Evolutionary conservation across 2,888 invertebrate genomes (phyloP), one percentile per base, ranked within the genome.

Genomic region (Cantharis lateralis): DNA sequence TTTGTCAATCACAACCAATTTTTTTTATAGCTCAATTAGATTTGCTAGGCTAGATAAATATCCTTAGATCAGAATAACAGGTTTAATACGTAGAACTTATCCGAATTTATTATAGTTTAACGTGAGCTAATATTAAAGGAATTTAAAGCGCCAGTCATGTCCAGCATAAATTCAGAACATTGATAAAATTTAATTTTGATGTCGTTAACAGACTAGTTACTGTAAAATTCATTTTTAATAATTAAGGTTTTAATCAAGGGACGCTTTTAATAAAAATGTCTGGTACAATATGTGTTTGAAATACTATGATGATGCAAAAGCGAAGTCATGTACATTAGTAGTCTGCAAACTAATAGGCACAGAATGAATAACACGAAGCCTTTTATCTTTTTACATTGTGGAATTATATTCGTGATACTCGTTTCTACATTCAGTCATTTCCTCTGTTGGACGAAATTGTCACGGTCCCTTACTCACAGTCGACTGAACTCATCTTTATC

Each of bases 401-500:
- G 32, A 74, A 74, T 77, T 74, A 48, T 71, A 74, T 77, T 74
- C 62, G 62, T 26, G 68, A 63, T 16, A 70, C 71, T 74, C 74
- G 68, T 76, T 76, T 68, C 26, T 69, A 71, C 69, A 70, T 72
- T 72, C 68, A 20, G 63, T 70, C 74, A 20, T 62, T 71, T 64
- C 28, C 68, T 70, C 28, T 63, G 71, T 48, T 71, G 69, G 68
- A 18, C n/a, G 70, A 72, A 71, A 75, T 64, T 71, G 72, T 72
- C 72, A 74, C 69, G 72, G 61, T 72, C 72, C 69, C 72, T 78
- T 78, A 72, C 28, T 68, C 72, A 72, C 70, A 72, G 62, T 48
- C 72, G 24, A 73, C 72, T 75, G 70, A 28, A 72, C 71, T 72
- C 70, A 68, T 75, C 75, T 68, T 78, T 78, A 75, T 78, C 75